These are phyloP conservation scores for Lates japonicus DNA, from an alignment of 2,797 vertebrate genomes.

Conservation along the genomic window DNA sequence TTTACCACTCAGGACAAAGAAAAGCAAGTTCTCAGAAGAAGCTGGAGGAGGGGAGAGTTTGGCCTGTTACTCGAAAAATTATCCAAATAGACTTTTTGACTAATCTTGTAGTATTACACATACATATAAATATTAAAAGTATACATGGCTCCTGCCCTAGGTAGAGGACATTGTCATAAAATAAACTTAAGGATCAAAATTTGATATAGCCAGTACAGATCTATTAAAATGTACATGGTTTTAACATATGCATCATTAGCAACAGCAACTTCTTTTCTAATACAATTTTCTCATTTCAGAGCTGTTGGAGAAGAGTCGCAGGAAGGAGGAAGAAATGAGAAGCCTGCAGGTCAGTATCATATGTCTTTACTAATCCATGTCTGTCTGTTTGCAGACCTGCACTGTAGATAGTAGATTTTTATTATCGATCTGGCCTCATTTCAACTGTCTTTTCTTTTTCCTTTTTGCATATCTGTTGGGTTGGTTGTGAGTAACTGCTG, in stretches of 20 bases:
- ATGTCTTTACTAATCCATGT: slow-evolving; percentile 35
- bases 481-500: slow-evolving; percentile 36
- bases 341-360: slow-evolving; percentile 89
- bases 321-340: slow-evolving; percentile 92
- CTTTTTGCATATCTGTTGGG: slow-evolving; percentile 25
- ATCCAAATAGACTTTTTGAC: not conserved
- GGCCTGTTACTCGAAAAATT: not conserved
- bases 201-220: not conserved
- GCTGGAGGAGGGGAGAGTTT: not conserved
- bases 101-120: not conserved
- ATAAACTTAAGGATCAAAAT: not conserved
- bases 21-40: not conserved
- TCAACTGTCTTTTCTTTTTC: not conserved
- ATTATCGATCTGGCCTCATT: slow-evolving; percentile 35
- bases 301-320: slow-evolving; percentile 88
- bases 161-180: not conserved
- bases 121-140: not conserved
- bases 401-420: slow-evolving; percentile 1
- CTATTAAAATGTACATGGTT: not conserved
- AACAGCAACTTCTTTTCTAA: slow-evolving; percentile 30
- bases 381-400: slow-evolving; percentile 13
- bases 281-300: slow-evolving; percentile 83
- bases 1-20: not conserved
- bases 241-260: not conserved
- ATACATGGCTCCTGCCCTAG: not conserved